These are phyloP conservation scores for Temnothorax nylanderi DNA, from an alignment of 1,140 invertebrate species.

Conservation along the genomic window DNA sequence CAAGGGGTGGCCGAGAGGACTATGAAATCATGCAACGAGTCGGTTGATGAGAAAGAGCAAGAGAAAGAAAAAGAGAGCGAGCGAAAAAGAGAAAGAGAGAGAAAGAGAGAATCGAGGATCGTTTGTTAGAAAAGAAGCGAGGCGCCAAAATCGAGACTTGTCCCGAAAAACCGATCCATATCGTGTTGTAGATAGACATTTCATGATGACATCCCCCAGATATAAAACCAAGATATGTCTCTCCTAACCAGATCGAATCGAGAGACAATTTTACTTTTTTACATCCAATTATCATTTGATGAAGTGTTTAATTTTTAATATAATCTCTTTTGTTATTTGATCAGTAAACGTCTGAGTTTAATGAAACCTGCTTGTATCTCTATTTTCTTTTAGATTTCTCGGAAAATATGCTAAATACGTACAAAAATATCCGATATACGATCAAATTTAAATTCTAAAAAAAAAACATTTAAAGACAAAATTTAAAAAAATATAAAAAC, in stretches of 20 bases:
- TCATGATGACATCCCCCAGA: slow-evolving; percentile 4
- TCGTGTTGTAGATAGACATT: slow-evolving; percentile 26
- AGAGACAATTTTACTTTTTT: neutral
- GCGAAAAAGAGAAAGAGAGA: neutral
- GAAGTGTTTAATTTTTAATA: neutral
- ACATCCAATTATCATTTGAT: neutral
- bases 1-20: slow-evolving; percentile 38
- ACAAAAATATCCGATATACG: neutral
- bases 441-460: neutral
- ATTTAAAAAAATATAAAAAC: neutral
- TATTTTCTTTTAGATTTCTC: neutral
- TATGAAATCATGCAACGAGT: slow-evolving; percentile 62
- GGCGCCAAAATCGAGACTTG: slow-evolving; percentile 29
- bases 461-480: neutral
- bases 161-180: slow-evolving; percentile 22
- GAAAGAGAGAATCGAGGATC: neutral
- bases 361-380: neutral
- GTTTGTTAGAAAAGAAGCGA: neutral
- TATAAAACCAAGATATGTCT: neutral
- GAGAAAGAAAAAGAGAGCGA: neutral
- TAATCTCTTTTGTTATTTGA: slow-evolving; percentile 1
- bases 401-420: neutral
- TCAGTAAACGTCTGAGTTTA: neutral
- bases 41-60: neutral
- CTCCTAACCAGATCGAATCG: neutral